Evolutionary conservation across 2,888 invertebrate genomes (phyloP).

Genomic region (Chrysotoxum bicinctum): DNA sequence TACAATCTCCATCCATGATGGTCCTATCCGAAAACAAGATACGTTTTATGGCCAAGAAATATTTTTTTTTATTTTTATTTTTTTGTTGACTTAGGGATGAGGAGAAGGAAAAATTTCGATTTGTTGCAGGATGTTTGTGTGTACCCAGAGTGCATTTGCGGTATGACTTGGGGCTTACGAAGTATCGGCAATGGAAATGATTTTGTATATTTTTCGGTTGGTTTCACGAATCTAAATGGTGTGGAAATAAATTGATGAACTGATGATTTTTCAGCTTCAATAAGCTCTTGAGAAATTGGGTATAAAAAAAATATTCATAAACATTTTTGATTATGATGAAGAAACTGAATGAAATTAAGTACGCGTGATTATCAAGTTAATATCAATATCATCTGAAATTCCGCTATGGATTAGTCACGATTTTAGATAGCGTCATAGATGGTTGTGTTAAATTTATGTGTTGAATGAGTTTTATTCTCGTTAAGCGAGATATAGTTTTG

Average conservation of each 20-base stretch:
- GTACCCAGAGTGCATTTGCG: neutral
- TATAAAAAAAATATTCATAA: neutral
- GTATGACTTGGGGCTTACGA: neutral
- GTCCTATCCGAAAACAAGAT: slow-evolving; percentile 8
- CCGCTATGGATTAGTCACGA: neutral
- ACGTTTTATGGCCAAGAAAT: slow-evolving; percentile 48
- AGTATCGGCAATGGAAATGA: neutral
- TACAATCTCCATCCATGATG: slow-evolving; percentile 1
- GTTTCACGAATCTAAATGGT: slow-evolving; percentile 43
- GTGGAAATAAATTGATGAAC: slow-evolving; percentile 67
- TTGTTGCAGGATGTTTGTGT: neutral
- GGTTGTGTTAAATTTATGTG: neutral
- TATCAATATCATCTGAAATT: neutral
- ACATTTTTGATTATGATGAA: neutral
- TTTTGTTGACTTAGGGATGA: neutral
- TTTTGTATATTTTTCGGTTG: slow-evolving; percentile 47
- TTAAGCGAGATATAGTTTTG: no score
- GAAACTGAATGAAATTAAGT: neutral
- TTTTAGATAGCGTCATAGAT: neutral
- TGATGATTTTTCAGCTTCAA: slow-evolving; percentile 58
- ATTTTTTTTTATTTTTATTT: slow-evolving; percentile 8
- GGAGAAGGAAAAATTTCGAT: neutral
- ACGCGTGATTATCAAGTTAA: neutral
- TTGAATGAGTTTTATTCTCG: neutral
- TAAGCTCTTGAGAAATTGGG: slow-evolving; percentile 37